Evolutionary conservation across 2,797 vertebrate species (phyloP), one percentile per base, ranked within the genome.

Genomic region (Helarctos malayanus): DNA sequence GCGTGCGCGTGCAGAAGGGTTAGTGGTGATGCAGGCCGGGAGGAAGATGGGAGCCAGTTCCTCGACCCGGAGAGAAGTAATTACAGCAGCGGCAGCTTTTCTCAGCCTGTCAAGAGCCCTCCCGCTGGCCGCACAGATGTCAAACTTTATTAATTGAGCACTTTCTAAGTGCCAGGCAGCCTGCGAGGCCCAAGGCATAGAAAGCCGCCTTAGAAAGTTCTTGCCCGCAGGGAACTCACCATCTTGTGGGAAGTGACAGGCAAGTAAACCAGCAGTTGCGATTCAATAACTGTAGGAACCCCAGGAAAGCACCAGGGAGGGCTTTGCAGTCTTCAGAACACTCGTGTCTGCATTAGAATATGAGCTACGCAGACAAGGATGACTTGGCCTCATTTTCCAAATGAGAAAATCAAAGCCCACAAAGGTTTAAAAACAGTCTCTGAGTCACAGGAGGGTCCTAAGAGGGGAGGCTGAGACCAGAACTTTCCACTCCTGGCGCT

Each of bases 191-290:
- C 0, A 7, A 63, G 85, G 56, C 41, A 0, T 19, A 27, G n/a
- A 52, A 52, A 75, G 35, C 52, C 1, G 21, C 80, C 94, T 59
- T 35, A 75, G 79, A 47, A 94, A 76, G 71, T 61, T 86, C 91
- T 96, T 97, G 92, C 95, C 95, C 79, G 3, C 94, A 93, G 83
- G 83, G 85, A 93, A 56, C 91, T 84, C 94, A 73, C 92, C 47
- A 1, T 96, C 96, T 91, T 94, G 32, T 29, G 85, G n/a, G 68
- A 96, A 95, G 47, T 63, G 65, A 81, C 56, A 78, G 90, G 75
- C 49, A 69, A 89, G 52, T 41, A 82, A 69, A 56, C 27, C 63
- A 65, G 63, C 21, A 29, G 13, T 19, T 57, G 15, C 27, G 68
- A 57, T 78, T 56, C 86, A 73, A 0, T 78, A 81, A 76, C 19